Evolutionary conservation across 2,113 vertebrate genomes (phyloP), one percentile per base, ranked within the genome.

Genomic region (Phasianus colchicus): DNA sequence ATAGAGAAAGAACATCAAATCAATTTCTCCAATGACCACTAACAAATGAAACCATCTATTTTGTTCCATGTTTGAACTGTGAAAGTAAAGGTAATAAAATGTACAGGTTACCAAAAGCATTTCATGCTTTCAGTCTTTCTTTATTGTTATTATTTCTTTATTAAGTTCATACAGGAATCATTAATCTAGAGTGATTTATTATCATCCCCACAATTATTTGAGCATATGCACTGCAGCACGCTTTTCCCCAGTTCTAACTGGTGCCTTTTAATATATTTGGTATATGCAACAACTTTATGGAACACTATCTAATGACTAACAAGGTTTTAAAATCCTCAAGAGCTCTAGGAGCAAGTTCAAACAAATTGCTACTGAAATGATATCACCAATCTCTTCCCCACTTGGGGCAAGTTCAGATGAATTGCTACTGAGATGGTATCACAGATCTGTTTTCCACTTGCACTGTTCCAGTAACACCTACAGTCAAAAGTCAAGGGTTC

Each of bases 241-340:
- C 9, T 71, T 80, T 54, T 52, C 34, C 36, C 52, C 0, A 2
- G 19, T 17, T 42, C 47, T 10, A 86, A 71, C 25, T 24, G 79
- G 60, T 43, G 50, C n/a, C 7, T 83, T 87, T 61, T 47, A 83
- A 76, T 27, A 76, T 15, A 75, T 13, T 32, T 81, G 17, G 30
- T 14, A 64, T 25, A 74, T 34, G 54, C 20, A 64, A 77, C 25
- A 82, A 66, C 40, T 74, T 63, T 47, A 80, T 15, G 47, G 50
- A 90, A 88, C 52, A 70, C 17, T 40, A 29, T 19, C 30, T 61
- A 79, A 69, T 38, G 50, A 71, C 8, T 55, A 22, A 74, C 27
- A 81, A 54, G 55, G 43, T 71, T 66, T 29, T 72, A 74, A 93
- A 93, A 92, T 48, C 55, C 71, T 90, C n/a, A 86, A 73, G 30